Evolutionary conservation across 2,113 vertebrate genomes (phyloP).

Genomic region (Struthidea cinerea): DNA sequence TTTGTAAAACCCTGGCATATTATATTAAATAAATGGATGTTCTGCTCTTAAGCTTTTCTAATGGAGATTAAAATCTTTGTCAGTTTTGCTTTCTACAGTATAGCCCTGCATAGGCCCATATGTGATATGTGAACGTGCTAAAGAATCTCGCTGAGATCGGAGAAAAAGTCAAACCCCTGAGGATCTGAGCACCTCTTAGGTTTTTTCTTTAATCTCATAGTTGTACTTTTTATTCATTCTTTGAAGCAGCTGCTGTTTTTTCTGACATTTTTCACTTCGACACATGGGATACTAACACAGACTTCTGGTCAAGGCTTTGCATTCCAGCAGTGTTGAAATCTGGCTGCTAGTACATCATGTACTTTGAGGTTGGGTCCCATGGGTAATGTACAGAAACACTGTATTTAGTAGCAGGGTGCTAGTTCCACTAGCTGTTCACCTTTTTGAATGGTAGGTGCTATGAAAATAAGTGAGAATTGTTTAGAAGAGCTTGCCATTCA

Average conservation of each 20-base stretch:
- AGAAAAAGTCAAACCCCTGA: neutral
- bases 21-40: neutral
- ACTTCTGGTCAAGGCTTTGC: neutral
- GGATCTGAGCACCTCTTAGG: neutral
- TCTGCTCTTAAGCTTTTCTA: neutral
- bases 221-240: neutral
- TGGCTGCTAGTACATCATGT: neutral
- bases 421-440: neutral
- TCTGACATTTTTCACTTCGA: neutral
- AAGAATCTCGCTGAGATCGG: neutral
- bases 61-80: neutral
- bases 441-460: neutral
- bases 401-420: neutral
- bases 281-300: neutral
- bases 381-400: neutral
- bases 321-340: neutral
- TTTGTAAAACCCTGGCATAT: neutral
- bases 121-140: neutral
- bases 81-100: neutral
- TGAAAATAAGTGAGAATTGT: neutral
- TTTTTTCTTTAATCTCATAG: neutral
- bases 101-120: neutral
- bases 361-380: neutral
- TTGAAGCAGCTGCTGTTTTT: neutral
- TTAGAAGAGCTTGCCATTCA: neutral